These are phyloP conservation scores for Hyaena hyaena DNA, from an alignment of 2,113 vertebrate genomes.

Conservation along the genomic window DNA sequence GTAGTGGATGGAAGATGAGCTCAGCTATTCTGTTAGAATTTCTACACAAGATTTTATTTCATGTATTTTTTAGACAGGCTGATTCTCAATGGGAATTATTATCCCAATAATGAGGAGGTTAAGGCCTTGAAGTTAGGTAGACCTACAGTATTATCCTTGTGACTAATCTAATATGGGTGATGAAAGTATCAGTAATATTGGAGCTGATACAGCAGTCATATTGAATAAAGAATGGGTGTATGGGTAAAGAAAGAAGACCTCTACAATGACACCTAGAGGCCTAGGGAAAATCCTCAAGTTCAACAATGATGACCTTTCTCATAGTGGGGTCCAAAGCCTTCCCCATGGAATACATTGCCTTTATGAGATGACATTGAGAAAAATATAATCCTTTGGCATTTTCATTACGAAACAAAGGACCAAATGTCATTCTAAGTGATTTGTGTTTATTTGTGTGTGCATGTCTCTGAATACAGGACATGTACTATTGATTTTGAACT, in stretches of 20 bases:
- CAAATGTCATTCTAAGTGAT: neutral
- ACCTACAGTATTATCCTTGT: neutral
- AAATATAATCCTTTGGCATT: neutral
- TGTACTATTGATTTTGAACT: constrained; percentile 41
- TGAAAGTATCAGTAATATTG: neutral
- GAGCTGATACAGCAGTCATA: neutral
- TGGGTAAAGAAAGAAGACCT: neutral
- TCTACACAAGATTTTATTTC: constrained; percentile 8
- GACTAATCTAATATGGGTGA: neutral
- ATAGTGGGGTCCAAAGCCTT: neutral
- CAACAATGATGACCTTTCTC: neutral
- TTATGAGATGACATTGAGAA: neutral
- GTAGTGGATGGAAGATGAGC: neutral
- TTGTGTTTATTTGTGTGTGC: neutral
- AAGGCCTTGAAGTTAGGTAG: neutral
- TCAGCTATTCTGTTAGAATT: neutral
- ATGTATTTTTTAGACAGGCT: neutral
- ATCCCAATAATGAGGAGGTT: neutral
- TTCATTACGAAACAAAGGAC: constrained; percentile 29
- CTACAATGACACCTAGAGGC: neutral
- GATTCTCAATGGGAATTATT: constrained; percentile 13
- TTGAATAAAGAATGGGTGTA: neutral
- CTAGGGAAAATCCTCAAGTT: neutral
- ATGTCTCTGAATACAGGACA: neutral
- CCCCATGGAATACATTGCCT: neutral